Conservation (phyloP, 1,140 invertebrate genomes). For the Lithobius niger region DNA sequence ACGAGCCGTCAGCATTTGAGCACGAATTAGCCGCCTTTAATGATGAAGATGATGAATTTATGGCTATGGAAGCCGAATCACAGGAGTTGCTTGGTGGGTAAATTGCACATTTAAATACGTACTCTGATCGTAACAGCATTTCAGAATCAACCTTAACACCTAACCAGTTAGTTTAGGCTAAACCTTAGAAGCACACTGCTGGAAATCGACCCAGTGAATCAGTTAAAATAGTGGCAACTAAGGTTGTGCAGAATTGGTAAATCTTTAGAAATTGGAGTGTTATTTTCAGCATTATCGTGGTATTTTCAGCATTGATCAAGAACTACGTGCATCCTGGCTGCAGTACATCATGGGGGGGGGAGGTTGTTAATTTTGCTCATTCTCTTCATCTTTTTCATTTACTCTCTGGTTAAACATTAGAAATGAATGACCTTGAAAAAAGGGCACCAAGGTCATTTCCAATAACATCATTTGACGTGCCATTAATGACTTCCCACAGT, state of each 20-base stretch:
- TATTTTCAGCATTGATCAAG: too few relatives aligned
- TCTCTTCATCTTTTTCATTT: too few relatives aligned
- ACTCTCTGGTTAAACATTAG: too few relatives aligned
- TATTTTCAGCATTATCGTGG: too few relatives aligned
- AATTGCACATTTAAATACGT: background rate
- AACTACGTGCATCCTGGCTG: too few relatives aligned
- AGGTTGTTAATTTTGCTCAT: too few relatives aligned
- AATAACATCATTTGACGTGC: too few relatives aligned
- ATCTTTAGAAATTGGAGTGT: too few relatives aligned
- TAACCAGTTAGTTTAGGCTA: background rate
- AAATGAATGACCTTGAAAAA: too few relatives aligned
- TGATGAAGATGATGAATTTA: background rate
- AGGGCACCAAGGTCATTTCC: too few relatives aligned
- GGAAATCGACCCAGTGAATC: background rate
- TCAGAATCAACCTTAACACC: background rate
- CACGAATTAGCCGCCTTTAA: conserved; percentile 1
- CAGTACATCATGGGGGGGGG: too few relatives aligned
- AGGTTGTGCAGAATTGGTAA: background rate
- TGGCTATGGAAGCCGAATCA: background rate
- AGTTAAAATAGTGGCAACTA: background rate
- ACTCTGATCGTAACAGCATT: background rate
- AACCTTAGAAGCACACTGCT: background rate
- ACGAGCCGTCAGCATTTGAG: conserved; percentile 1
- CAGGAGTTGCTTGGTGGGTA: background rate
- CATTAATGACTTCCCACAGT: too few relatives aligned